Evolutionary conservation across 2,113 vertebrate species (phyloP), one percentile per base, ranked within the genome.

Genomic region (Serranochromis macrocephalus): DNA sequence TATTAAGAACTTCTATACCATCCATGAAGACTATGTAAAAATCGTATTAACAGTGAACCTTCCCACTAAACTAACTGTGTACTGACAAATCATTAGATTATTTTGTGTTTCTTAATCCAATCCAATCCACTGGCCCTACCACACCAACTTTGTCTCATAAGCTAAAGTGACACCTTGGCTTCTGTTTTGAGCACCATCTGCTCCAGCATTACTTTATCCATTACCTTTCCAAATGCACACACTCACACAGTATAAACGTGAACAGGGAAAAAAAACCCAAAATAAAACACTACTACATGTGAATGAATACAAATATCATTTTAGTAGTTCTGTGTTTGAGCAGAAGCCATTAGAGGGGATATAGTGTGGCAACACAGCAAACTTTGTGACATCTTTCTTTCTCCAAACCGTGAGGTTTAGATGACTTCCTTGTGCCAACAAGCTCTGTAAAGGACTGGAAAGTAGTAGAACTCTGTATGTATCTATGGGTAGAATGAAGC

Each of bases 401-500:
- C 17, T 47, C 16, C 33, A 19, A 19, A 14, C 40, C 29, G 14
- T 71, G 45, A 88, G 19, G 29, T 75, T 66, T 36, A 26, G 29
- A 38, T n/a, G 40, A 29, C 17, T 29, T 61, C 45, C 26, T 26
- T 7, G 7, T 85, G 83, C 82, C 73, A 89, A 90, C 85, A 85
- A 36, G 79, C 33, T 40, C 61, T 54, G 71, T 84, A 71, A 84
- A 87, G 80, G 57, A 80, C 5, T 9, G 49, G 55, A 19, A n/a
- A 89, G 36, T 40, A 58, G 19, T 53, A 49, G 38, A 33, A 54
- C 66, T 51, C 45, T 73, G 17, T 91, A 85, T 90, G 88, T 88
- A 83, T 91, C 80, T 88, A 58, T 89, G 90, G 88, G 81, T 91
- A 90, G 82, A 89, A 83, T 92, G 87, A 92, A 94, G 87, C 92